These are phyloP conservation scores for Colius striatus DNA, from an alignment of 2,113 vertebrate species.

Conservation along the genomic window DNA sequence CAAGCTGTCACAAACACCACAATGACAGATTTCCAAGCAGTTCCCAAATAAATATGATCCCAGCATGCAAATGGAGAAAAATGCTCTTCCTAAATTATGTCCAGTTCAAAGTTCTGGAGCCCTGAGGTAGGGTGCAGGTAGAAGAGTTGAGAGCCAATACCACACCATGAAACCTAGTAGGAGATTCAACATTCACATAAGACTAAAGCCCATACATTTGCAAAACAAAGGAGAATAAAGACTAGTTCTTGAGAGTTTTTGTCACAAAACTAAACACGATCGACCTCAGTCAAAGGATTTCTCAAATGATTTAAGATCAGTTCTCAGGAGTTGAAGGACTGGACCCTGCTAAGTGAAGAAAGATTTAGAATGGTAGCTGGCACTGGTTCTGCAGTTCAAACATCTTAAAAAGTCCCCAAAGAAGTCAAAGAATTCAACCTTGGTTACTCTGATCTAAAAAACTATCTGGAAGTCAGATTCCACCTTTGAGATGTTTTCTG, in stretches of 20 bases:
- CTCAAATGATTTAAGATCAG: background rate
- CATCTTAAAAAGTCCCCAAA: background rate
- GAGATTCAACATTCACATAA: background rate
- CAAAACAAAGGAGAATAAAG: background rate
- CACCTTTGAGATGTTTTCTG: background rate
- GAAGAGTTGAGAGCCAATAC: background rate
- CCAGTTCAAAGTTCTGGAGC: background rate
- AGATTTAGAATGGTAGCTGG: background rate
- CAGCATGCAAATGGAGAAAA: slow-evolving; percentile 58
- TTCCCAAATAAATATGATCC: slow-evolving; percentile 75
- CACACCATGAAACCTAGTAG: background rate
- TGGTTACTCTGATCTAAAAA: background rate
- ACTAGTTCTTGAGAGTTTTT: background rate
- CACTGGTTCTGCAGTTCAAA: background rate
- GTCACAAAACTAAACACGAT: background rate
- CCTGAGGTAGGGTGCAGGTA: background rate
- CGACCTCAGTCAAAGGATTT: background rate
- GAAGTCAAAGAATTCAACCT: background rate
- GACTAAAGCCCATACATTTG: background rate
- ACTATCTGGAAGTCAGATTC: background rate
- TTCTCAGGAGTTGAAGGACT: background rate
- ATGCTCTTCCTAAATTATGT: background rate
- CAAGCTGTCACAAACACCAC: slow-evolving; percentile 73
- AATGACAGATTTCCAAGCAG: slow-evolving; percentile 71
- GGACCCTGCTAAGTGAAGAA: background rate